These are phyloP conservation scores for Microtus pennsylvanicus DNA, from an alignment of 2,113 vertebrate species.

Conservation along the genomic window DNA sequence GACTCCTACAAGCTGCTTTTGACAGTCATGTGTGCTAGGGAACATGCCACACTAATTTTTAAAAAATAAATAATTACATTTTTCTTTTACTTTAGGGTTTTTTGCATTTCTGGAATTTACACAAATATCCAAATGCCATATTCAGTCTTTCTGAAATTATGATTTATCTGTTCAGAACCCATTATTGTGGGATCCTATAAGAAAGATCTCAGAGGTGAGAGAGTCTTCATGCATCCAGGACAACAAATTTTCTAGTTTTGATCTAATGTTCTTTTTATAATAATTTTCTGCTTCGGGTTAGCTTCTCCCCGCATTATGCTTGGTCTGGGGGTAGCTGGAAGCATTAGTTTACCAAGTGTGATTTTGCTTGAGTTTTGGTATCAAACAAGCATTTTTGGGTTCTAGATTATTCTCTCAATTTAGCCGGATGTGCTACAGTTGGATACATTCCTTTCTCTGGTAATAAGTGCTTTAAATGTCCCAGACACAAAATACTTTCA, in stretches of 20 bases:
- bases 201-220: background rate
- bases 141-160: background rate
- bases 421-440: background rate
- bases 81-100: background rate
- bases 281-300: background rate
- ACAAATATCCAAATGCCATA: background rate
- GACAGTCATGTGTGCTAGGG: background rate
- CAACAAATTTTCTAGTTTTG: background rate
- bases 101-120: background rate
- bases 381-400: background rate
- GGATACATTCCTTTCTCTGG: background rate
- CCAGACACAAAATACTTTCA: background rate
- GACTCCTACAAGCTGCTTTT: too few relatives aligned
- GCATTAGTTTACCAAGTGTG: background rate
- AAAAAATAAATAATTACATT: background rate
- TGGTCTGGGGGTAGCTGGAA: background rate
- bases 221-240: background rate
- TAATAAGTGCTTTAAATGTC: background rate
- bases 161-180: background rate
- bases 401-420: background rate
- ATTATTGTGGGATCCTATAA: background rate
- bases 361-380: background rate
- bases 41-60: background rate
- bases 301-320: background rate
- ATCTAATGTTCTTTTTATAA: background rate